Percentiles rank a stretch among this genome's conserved stretches.
Evolutionary conservation across 2,113 vertebrate species (phyloP).

Genomic region (Nesogale talazaci): DNA sequence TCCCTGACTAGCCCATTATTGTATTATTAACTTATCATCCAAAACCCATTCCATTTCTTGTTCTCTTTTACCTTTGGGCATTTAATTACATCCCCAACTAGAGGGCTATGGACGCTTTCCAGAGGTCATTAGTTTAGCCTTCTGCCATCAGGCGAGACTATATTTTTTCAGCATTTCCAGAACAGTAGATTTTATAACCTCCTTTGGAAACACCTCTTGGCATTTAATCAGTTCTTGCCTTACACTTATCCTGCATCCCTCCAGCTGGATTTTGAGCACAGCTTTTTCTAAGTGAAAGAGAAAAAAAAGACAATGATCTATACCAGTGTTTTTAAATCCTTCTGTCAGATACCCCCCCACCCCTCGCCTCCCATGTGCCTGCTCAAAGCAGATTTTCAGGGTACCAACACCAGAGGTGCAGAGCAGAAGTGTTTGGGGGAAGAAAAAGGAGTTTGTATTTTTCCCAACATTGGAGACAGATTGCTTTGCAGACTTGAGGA

Average conservation of each 20-base stretch:
- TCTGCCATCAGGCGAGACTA: slow-evolving; percentile 41
- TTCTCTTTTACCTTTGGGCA: slow-evolving; percentile 62
- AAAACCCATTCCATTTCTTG: slow-evolving; percentile 50
- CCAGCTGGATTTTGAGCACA: slow-evolving; percentile 31
- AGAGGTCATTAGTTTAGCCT: slow-evolving; percentile 48
- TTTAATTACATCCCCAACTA: slow-evolving; percentile 68
- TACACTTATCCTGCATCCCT: slow-evolving; percentile 46
- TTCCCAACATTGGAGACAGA: not conserved
- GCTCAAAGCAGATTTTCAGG: not conserved
- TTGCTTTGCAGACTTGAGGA: not conserved
- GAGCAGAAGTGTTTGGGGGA: not conserved
- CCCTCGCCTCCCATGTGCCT: not conserved
- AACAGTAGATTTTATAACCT: slow-evolving; percentile 65
- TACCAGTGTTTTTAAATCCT: not conserved
- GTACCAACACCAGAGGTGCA: not conserved
- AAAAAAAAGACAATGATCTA: not conserved
- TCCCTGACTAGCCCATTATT: slow-evolving; percentile 43
- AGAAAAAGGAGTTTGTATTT: not conserved
- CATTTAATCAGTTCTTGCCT: slow-evolving; percentile 53
- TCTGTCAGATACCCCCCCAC: not conserved
- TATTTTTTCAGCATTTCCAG: slow-evolving; percentile 66
- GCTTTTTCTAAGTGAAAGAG: slow-evolving; percentile 50
- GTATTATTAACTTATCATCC: slow-evolving; percentile 65
- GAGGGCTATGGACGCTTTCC: slow-evolving; percentile 42
- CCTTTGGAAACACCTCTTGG: slow-evolving; percentile 60